Base-by-base conservation (phyloP, 2,797 vertebrate genomes). In the Chloroceryle amazona region DNA sequence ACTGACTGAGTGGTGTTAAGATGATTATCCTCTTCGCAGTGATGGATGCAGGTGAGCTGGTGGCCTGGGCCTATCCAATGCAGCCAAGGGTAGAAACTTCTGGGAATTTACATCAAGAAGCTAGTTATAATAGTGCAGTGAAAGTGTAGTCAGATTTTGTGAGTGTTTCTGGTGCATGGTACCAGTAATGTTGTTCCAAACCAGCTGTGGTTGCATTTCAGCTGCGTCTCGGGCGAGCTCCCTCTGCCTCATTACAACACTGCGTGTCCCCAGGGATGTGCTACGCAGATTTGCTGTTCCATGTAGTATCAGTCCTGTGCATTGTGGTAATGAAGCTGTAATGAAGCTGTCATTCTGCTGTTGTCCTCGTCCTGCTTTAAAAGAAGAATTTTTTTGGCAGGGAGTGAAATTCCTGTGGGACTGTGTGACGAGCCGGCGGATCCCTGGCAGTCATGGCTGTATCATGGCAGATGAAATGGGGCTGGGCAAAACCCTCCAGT, bases 391-490 rank as follows among this genome's bases (percentile, higher is more conserved):
- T 17, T n/a, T 35, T 88, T 85, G 89, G 29, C 92, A 99, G 99
- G 99, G 99, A 54, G 99, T 99, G 86, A 99, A 99, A 96, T 99
- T 99, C 97, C 98, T 99, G 49, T 99, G 99, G 99, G 99, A 99
- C 52, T 99, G 99, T 80, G 99, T 99, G 97, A 99, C 99, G 0
- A 99, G 99, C n/a, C 96, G 98, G 35, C 98, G 99, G 42, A 99
- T 99, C 74, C 93, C 98, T 0, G 98, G 98, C 18, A 99, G 99
- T 7, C 98, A 98, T 0, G 99, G 99, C 93, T 99, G 99, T 95
- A 99, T 99, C 97, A 99, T 99, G 99, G 99, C 99, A 11, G 99
- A 99, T 1, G 99, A 99, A 96, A 99, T 99, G 99, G 99, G 99
- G 17, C 97, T 99, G 95, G 99, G 99, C 39, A 99, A 99, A 98